phyloP scores from a whole-genome alignment of 30 jellyfish, hydroid and myxozoan species.

The Pseudorhiza aurosa region DNA sequence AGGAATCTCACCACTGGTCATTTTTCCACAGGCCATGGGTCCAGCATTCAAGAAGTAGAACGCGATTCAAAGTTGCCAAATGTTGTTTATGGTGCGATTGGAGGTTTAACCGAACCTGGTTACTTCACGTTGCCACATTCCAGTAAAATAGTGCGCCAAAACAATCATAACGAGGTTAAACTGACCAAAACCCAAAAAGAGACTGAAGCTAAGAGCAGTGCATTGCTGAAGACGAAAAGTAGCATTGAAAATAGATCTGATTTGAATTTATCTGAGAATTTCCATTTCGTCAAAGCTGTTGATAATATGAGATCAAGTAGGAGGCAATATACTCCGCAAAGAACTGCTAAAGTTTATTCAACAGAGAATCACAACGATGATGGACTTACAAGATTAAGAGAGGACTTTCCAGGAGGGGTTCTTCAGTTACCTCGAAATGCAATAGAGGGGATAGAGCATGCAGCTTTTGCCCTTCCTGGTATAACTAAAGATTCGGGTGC shows the following conservation, averaged over 20 bases:
- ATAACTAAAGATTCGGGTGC: conserved; percentile 24
- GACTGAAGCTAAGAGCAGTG: neutral
- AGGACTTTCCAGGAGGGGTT: neutral
- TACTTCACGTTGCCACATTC: conserved; percentile 18
- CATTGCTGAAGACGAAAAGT: too few relatives aligned
- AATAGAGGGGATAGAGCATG: conserved; percentile 41
- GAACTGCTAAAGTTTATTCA: too few relatives aligned
- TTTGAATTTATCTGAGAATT: too few relatives aligned
- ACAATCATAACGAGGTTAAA: neutral
- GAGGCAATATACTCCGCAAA: too few relatives aligned
- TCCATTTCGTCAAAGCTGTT: too few relatives aligned
- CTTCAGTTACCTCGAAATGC: conserved; percentile 17
- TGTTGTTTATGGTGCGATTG: conserved; percentile 13
- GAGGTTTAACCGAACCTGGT: conserved; percentile 51
- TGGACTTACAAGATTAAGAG: neutral
- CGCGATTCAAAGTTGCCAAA: neutral
- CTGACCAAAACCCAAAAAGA: neutral
- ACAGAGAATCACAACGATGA: neutral
- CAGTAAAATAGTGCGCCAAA: neutral
- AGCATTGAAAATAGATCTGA: too few relatives aligned
- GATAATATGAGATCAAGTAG: too few relatives aligned
- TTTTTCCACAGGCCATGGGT: conserved; percentile 31
- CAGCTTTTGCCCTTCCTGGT: conserved; percentile 53
- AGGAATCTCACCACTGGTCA: conserved; percentile 13
- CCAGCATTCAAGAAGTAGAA: neutral